Percentiles rank a stretch among this genome's conserved stretches.
These are phyloP conservation scores for Heliconius eleuchia DNA, from an alignment of 1,140 invertebrate species.

Conservation along the genomic window DNA sequence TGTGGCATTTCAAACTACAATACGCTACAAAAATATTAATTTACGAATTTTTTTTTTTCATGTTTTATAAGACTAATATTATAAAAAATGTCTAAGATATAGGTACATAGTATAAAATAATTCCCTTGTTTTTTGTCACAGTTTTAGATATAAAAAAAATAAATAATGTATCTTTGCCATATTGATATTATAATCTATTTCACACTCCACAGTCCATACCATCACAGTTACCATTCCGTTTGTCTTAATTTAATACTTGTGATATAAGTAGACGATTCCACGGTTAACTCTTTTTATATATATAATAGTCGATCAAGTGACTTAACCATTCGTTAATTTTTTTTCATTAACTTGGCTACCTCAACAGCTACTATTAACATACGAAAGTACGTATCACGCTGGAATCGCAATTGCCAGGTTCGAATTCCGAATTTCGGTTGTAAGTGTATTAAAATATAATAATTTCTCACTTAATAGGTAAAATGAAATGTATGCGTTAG, in stretches of 20 bases:
- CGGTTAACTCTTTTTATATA: no score
- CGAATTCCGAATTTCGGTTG: no score
- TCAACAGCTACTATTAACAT: no score
- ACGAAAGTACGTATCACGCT: no score
- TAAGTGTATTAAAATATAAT: no score
- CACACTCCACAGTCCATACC: neutral
- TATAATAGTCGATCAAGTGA: no score
- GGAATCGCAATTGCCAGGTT: no score
- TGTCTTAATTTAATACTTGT: neutral
- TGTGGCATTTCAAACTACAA: conserved; percentile 1
- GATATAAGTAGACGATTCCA: neutral
- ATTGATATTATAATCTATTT: neutral
- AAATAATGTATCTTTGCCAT: neutral
- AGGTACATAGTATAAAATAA: neutral
- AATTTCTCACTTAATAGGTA: no score
- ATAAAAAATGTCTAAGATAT: neutral
- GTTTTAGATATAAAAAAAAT: neutral
- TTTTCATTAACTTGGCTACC: no score
- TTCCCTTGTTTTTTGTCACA: neutral
- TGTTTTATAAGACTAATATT: neutral
- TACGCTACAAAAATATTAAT: conserved; percentile 8
- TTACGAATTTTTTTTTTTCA: neutral
- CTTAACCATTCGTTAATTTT: no score
- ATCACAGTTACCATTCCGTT: neutral
- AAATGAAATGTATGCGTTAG: no score